Base-by-base conservation (phyloP, 2,888 invertebrate genomes). In the Girardia tigrina region DNA sequence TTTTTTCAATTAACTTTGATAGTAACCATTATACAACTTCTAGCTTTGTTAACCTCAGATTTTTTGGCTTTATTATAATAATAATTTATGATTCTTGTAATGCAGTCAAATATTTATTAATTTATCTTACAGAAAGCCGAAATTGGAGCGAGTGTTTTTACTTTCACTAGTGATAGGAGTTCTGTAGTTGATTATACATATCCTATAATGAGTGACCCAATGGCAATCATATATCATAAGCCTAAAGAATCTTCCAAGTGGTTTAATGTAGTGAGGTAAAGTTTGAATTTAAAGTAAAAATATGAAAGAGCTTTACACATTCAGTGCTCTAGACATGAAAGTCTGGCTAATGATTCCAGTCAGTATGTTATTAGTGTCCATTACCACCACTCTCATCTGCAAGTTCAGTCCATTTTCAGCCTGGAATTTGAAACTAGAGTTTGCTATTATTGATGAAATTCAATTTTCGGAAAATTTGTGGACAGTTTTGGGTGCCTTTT, bases 271-370 rank as follows among this genome's bases (percentile, higher is more conserved):
- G 56, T 56, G 4, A 12, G 23, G 56, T 56, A 56, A n/a, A n/a
- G n/a, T 36, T 36, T 36, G 36, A 36, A 36, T 12, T 36, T 36
- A 12, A 12, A 8, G 16, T 16, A 36, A 16, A 36, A 36, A 12
- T 12, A 12, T 36, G 8, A 36, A 8, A 12, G 12, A 8, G 16
- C 16, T 36, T 12, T 36, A 36, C 36, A 36, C 16, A 36, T 12
- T 12, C n/a, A 56, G 56, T n/a, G 56, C 56, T 12, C 23, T 56
- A n/a, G 56, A 56, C 23, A 56, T 56, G 23, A 56, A 56, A 56
- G 80, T 80, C 20, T 81, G 81, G 81, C 74, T 77, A 1, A 78
- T 78, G 29, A 78, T 80, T 4, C 78, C 72, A 0, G 76, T 76
- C 0, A 72, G 78, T 1, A 77, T 81, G 6, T 27, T 79, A 4